These are phyloP conservation scores for Plagodis dolabraria DNA, from an alignment of 2,888 invertebrate genomes.

Conservation along the genomic window DNA sequence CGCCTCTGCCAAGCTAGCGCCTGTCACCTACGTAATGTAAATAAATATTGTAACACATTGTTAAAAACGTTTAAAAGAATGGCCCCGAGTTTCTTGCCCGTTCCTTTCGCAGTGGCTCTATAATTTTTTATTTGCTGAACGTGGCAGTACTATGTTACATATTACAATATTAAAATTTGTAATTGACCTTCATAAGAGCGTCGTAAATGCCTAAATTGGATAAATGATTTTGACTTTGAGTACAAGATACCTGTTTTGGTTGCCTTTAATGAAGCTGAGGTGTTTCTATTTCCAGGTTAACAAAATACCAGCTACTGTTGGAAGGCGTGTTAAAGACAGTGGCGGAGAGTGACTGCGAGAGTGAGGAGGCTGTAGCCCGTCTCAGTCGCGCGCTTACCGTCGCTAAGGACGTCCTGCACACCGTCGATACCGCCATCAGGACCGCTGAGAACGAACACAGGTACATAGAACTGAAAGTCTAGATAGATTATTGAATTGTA, in stretches of 20 bases:
- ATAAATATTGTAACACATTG: no score
- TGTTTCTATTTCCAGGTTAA: constrained; percentile 55
- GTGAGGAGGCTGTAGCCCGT: constrained; percentile 54
- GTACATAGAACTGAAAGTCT: constrained; percentile 46
- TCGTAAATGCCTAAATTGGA: no score
- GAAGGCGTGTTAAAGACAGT: constrained; percentile 74
- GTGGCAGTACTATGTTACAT: no score
- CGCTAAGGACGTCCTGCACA: constrained; percentile 74
- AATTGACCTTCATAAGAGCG: no score
- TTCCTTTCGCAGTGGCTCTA: no score
- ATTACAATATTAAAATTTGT: no score
- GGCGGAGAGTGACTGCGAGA: constrained; percentile 49
- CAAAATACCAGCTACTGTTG: constrained; percentile 78
- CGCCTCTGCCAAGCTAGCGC: no score
- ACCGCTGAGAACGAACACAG: constrained; percentile 79
- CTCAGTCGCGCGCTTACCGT: constrained; percentile 61
- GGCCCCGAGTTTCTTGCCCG: no score
- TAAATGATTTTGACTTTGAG: no score
- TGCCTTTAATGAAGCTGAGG: not conserved
- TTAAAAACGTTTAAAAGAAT: no score
- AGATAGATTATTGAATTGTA: not conserved
- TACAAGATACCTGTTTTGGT: not conserved
- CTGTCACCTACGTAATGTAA: no score
- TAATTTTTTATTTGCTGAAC: no score
- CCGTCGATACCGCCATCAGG: constrained; percentile 74